Evolutionary conservation across 1,140 invertebrate species (phyloP).

Genomic region (Agrilus planipennis): DNA sequence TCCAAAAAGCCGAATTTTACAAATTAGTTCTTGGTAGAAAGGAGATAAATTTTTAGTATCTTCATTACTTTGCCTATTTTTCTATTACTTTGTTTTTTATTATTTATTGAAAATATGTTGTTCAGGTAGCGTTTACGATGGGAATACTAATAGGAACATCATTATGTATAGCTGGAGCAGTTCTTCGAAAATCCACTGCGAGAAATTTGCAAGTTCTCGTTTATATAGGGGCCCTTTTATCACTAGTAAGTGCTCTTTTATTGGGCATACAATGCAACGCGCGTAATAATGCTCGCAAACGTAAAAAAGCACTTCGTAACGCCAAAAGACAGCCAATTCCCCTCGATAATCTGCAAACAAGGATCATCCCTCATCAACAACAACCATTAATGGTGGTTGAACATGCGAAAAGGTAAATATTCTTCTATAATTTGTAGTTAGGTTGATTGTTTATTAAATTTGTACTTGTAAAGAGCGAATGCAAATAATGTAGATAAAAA

Average conservation of each 20-base stretch:
- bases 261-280: constrained; percentile 49
- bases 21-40: no score
- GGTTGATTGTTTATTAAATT: not conserved
- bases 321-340: constrained; percentile 26
- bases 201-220: constrained; percentile 48
- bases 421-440: not conserved
- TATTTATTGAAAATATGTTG: no score
- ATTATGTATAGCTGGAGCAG: constrained; percentile 45
- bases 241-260: constrained; percentile 44
- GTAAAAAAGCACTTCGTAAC: constrained; percentile 24
- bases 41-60: no score
- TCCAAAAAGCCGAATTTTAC: no score
- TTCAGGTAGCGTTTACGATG: constrained; percentile 47
- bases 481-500: no score
- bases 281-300: constrained; percentile 39
- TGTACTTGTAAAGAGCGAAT: no score
- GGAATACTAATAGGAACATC: constrained; percentile 48
- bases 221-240: constrained; percentile 46
- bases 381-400: constrained; percentile 17
- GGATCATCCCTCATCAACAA: constrained; percentile 14
- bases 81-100: no score
- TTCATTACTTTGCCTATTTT: no score
- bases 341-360: constrained; percentile 19
- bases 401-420: constrained; percentile 14
- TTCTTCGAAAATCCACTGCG: constrained; percentile 42